phyloP scores from a whole-genome alignment of 2,888 invertebrate genomes.

The Euplagia quadripunctaria region DNA sequence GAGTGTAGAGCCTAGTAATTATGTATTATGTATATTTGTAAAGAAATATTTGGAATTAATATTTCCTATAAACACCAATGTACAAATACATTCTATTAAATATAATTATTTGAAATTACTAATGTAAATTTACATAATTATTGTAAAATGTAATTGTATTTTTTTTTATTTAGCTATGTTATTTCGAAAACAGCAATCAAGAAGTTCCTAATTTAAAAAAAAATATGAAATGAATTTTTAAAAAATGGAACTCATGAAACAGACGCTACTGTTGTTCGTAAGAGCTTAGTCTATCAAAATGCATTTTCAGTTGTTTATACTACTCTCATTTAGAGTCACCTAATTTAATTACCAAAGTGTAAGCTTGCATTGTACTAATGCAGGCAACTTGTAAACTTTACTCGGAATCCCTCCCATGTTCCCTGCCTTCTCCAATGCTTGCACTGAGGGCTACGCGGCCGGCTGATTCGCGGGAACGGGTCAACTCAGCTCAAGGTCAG shows the following conservation, averaged over 20 bases:
- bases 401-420: slow-evolving; percentile 39
- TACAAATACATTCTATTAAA: no score
- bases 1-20: neutral
- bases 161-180: neutral
- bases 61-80: no score
- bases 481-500: slow-evolving; percentile 83
- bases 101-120: neutral
- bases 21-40: neutral
- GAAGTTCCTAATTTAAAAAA: neutral
- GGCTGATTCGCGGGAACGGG: slow-evolving; percentile 83
- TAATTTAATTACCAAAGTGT: slow-evolving; percentile 28
- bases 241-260: neutral
- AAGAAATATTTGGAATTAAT: neutral
- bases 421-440: slow-evolving; percentile 24
- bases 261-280: neutral
- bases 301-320: neutral
- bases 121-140: no score
- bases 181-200: neutral
- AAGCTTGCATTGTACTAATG: slow-evolving; percentile 16
- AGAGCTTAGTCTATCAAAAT: neutral
- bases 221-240: neutral
- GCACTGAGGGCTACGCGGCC: slow-evolving; percentile 46
- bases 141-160: no score
- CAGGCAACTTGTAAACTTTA: slow-evolving; percentile 51
- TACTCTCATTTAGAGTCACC: slow-evolving; percentile 18